These are phyloP conservation scores for Saccopteryx leptura DNA, from an alignment of 2,113 vertebrate species.

Conservation along the genomic window DNA sequence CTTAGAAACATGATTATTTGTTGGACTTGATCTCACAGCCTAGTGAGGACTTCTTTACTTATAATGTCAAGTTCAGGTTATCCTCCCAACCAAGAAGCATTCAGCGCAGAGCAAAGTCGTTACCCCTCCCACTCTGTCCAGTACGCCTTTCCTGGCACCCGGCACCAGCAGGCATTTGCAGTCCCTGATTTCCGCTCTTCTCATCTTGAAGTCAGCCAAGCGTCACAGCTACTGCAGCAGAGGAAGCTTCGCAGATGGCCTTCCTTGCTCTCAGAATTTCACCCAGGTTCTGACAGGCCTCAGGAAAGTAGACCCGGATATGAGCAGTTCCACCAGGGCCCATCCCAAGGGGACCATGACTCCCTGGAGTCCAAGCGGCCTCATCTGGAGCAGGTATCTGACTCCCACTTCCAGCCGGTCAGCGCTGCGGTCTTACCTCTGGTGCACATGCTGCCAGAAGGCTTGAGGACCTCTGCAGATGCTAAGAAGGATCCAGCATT, in stretches of 20 bases:
- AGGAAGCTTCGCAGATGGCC: constrained; percentile 94
- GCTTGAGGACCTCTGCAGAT: constrained; percentile 92
- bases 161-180: constrained; percentile 97
- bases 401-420: constrained; percentile 93
- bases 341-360: constrained; percentile 93
- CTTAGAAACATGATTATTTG: constrained; percentile 92
- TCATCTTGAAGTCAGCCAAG: constrained; percentile 93
- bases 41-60: constrained; percentile 89
- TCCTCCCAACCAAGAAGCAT: constrained; percentile 97
- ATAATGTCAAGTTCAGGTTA: constrained; percentile 99
- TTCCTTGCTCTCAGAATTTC: constrained; percentile 98
- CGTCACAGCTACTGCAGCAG: constrained; percentile 91
- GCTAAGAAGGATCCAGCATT: constrained; percentile 96
- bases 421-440: constrained; percentile 91
- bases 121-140: constrained; percentile 97
- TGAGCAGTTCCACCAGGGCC: constrained; percentile 94
- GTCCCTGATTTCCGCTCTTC: constrained; percentile 95
- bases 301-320: constrained; percentile 97
- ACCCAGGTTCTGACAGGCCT: constrained; percentile 97
- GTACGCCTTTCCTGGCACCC: constrained; percentile 94
- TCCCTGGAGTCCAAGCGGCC: constrained; percentile 95
- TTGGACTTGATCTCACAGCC: constrained; percentile 90
- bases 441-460: constrained; percentile 94
- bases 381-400: constrained; percentile 94
- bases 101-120: constrained; percentile 97